These are phyloP conservation scores for Drosophila fulvimacula DNA, from an alignment of 2,888 invertebrate genomes.

Conservation along the genomic window DNA sequence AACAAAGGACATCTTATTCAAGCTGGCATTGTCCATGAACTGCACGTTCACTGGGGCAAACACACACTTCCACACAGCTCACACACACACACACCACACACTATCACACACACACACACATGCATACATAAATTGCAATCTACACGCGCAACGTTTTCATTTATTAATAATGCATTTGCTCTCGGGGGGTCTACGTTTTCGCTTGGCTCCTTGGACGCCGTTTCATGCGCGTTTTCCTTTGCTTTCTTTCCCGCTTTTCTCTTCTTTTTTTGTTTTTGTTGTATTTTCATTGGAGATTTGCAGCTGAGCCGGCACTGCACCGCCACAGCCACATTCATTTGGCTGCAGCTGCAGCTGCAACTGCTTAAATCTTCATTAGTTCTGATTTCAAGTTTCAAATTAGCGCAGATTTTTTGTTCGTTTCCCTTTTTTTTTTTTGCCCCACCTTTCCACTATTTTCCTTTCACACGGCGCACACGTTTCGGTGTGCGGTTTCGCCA, in stretches of 20 bases:
- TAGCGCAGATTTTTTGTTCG: slow-evolving; percentile 37
- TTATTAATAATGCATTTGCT: slow-evolving; percentile 69
- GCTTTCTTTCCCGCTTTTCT: background rate
- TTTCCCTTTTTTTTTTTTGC: no score
- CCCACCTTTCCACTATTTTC: slow-evolving; percentile 13
- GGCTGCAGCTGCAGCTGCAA: slow-evolving; percentile 43
- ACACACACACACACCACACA: background rate
- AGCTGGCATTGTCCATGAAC: slow-evolving; percentile 53
- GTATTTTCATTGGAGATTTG: slow-evolving; percentile 63
- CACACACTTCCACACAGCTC: slow-evolving; percentile 5
- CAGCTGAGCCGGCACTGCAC: slow-evolving; percentile 30
- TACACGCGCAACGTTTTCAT: slow-evolving; percentile 60
- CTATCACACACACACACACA: slow-evolving; percentile 16
- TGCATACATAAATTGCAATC: slow-evolving; percentile 57
- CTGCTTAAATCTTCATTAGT: slow-evolving; percentile 70
- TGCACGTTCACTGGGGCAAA: slow-evolving; percentile 35
- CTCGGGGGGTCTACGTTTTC: slow-evolving; percentile 25
- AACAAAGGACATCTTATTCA: slow-evolving; percentile 56
- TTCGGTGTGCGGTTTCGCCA: slow-evolving; percentile 43
- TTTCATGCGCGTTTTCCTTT: slow-evolving; percentile 39
- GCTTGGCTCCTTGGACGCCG: slow-evolving; percentile 30
- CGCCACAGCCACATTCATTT: slow-evolving; percentile 19
- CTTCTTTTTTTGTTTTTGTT: background rate
- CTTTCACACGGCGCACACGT: slow-evolving; percentile 52
- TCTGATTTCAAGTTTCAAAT: slow-evolving; percentile 63